A percentile compares a stretch with the other conserved stretches of the same genome.
Evolutionary conservation across 2,797 vertebrate genomes (phyloP).

Genomic region (Leptoclinus maculatus): DNA sequence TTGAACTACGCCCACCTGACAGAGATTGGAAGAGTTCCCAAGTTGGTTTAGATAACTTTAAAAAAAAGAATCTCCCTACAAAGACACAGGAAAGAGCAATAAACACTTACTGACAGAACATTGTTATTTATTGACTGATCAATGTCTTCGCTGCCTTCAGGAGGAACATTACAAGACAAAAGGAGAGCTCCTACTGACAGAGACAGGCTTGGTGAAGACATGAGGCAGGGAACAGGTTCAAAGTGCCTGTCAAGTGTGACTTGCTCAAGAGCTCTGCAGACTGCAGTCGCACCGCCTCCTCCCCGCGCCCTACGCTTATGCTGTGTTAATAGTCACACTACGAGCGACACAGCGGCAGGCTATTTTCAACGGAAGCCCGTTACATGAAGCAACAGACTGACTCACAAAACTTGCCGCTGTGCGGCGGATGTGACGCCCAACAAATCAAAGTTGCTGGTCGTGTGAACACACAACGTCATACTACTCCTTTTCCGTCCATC

Average conservation of each 20-base stretch:
- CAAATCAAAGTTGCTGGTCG: neutral
- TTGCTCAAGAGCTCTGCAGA: conserved; percentile 17
- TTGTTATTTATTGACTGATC: conserved; percentile 7
- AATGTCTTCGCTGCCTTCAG: conserved; percentile 9
- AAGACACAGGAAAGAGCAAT: conserved; percentile 18
- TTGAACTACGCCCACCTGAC: conserved; percentile 27
- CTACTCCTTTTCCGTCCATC: neutral
- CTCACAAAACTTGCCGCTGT: neutral
- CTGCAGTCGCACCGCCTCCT: neutral
- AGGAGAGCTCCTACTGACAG: neutral
- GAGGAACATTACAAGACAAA: conserved; percentile 7
- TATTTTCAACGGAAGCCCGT: neutral
- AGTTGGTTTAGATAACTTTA: conserved; percentile 12
- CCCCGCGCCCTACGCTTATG: neutral
- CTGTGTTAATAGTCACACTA: neutral
- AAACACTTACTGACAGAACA: conserved; percentile 21
- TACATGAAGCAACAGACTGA: neutral
- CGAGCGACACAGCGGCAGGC: neutral
- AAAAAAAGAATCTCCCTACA: neutral
- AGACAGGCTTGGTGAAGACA: conserved; percentile 4
- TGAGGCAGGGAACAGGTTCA: conserved; percentile 29
- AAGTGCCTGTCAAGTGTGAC: conserved; percentile 29
- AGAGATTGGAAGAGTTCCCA: conserved; percentile 10
- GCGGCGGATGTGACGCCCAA: neutral
- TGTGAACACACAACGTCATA: neutral